Conservation (phyloP, 2,888 invertebrate species). For the Reticulitermes lucifugus region DNA sequence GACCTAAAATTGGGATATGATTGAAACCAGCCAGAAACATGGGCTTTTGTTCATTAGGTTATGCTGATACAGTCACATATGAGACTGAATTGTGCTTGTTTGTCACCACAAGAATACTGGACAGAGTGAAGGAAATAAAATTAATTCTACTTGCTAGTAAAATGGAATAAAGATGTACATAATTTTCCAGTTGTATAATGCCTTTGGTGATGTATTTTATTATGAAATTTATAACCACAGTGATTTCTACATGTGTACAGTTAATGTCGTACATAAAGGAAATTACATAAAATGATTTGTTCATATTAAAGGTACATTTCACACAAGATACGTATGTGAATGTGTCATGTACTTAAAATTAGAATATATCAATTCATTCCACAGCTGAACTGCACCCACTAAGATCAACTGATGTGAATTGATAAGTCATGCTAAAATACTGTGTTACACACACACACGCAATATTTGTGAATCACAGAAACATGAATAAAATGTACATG, state of each 20-base stretch:
- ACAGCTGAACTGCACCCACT: constrained; percentile 48
- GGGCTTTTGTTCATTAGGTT: neutral
- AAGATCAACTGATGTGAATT: constrained; percentile 38
- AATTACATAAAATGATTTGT: neutral
- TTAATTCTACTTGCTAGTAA: neutral
- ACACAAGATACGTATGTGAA: neutral
- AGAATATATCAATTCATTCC: neutral
- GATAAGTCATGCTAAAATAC: constrained; percentile 6
- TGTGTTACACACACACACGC: neutral
- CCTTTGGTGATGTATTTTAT: constrained; percentile 49
- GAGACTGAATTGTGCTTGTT: neutral
- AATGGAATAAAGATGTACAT: neutral
- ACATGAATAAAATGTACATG: neutral
- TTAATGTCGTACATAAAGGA: constrained; percentile 35
- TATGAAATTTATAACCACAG: constrained; percentile 33
- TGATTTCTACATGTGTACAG: constrained; percentile 27
- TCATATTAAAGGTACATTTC: neutral
- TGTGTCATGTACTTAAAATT: neutral
- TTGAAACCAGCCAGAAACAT: neutral
- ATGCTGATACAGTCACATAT: neutral
- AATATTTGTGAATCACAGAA: neutral
- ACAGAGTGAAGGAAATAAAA: neutral
- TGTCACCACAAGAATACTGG: neutral
- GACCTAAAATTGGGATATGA: neutral
- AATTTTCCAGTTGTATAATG: constrained; percentile 34